Percentiles rank a stretch among this genome's conserved stretches.
These are phyloP conservation scores for Harmothoe impar DNA, from an alignment of 2,888 invertebrate genomes.

Conservation along the genomic window DNA sequence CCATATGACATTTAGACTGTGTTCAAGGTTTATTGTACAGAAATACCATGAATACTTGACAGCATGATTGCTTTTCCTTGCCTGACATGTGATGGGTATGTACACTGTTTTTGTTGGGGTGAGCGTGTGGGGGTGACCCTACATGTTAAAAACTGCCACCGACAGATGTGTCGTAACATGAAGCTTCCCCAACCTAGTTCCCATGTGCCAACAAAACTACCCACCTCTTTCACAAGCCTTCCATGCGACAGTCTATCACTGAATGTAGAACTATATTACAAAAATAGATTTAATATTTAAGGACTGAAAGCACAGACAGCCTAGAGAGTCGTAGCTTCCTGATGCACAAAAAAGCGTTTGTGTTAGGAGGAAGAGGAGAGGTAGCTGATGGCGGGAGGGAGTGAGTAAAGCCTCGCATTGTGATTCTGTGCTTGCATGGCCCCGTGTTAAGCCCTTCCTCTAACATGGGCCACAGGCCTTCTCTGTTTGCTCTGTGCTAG, in stretches of 20 bases:
- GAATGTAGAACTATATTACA: no score
- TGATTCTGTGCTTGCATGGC: slow-evolving; percentile 13
- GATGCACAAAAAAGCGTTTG: background rate
- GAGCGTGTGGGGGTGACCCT: no score
- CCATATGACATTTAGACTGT: no score
- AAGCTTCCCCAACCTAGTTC: background rate
- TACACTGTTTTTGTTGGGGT: no score
- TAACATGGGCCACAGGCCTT: slow-evolving; percentile 3
- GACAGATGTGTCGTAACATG: background rate
- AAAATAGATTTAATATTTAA: no score
- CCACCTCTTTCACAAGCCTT: background rate
- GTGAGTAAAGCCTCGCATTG: background rate
- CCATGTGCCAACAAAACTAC: background rate
- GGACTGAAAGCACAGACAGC: no score
- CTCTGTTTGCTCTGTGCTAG: background rate
- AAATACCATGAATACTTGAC: no score
- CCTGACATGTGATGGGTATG: no score
- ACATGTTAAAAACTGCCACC: background rate
- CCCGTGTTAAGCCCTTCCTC: slow-evolving; percentile 18
- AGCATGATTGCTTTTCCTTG: no score
- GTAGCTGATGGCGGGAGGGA: no score
- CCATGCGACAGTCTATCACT: no score
- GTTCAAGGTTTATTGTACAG: no score
- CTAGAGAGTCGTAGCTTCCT: background rate
- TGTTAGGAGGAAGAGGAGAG: background rate